Base-by-base conservation (phyloP, 2,888 invertebrate genomes). In the Bibio marci region DNA sequence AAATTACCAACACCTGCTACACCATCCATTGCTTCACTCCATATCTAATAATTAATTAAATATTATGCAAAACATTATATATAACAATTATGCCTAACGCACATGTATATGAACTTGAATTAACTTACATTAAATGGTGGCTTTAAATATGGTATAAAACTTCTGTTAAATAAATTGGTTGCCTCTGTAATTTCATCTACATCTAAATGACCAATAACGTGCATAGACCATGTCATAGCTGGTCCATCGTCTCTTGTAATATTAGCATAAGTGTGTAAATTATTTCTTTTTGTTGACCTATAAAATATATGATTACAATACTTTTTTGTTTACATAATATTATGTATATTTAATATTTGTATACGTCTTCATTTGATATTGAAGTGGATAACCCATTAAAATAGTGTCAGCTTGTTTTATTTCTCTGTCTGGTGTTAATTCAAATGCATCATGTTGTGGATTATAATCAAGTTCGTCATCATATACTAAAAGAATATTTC, bases 221-320 rank as follows among this genome's bases (percentile, higher is more conserved):
- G 71, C 69, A 72, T 71, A 35, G 72, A 68, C 72, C 72, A 73
- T 2, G 72, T 72, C 72, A 73, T 73, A 0, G 72, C 73, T 2
- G 73, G 73, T 0, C 73, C 73, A 15, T 52, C 58, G 31, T 50
- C 50, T 1, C 71, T 58, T 0, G 71, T 73, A 11, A 67, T 66
- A 1, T 64, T 57, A 46, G 66, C 70, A 54, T 73, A 73, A 47
- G 67, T 67, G 1, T 56, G 48, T 15, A 73, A 50, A 47, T 73
- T 71, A 48, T 72, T 71, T 0, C 59, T 51, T 41, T 65, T 50
- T 0, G 66, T 65, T 6, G 65, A 61, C n/a, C 67, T 67, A 46
- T 3, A 44, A 39, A 30, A 2, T 22, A 17, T 30, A 18, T 12
- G 13, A 38, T n/a, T 15, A 14, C 2, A 19, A 13, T n/a, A n/a